Evolutionary conservation across 2,888 invertebrate species (phyloP), one percentile per base, ranked within the genome.

Genomic region (Stramonita haemastoma): DNA sequence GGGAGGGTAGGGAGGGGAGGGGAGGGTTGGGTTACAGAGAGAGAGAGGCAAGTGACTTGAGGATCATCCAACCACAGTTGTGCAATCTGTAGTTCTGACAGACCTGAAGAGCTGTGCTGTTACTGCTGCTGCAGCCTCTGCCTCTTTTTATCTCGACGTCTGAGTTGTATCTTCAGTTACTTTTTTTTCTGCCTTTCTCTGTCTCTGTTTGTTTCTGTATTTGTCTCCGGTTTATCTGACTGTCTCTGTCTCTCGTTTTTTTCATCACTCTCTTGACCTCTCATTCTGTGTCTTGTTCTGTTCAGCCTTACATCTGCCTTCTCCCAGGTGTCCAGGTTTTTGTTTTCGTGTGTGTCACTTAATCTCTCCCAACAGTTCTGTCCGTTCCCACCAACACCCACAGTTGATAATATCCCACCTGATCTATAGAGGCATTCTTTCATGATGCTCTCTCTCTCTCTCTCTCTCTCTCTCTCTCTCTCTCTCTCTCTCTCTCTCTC

Each of bases 61-160:
- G 46, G 46, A 26, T 46, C 26, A 57, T 87, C 73, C 84, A 32
- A 85, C 89, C 87, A 70, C 87, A 60, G 85, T 85, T 89, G 90
- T 90, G 90, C 90, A 90, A 89, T 90, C 86, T 46, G 46, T 66
- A 89, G 32, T 87, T 66, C 73, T 56, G 86, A 89, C 83, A 87
- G 70, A 84, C 57, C 60, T 60, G 26, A 26, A 19, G 70, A 15
- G 29, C 73, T 87, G 81, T 32, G 66, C 22, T 86, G 34, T n/a
- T 46, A 66, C 13, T 66, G 66, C 66, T 22, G 66, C 19, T 66
- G 46, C 84, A n/a, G 26, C 19, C 56, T 84, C 56, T 57, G 19
- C 13, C 13, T 66, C 19, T 66, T 66, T 66, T 66, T 66, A 26
- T 66, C 66, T 66, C 66, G 2, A 26, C 26, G 2, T 66, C 19